phyloP scores from a whole-genome alignment of 2,113 vertebrate species.

The Brienomyrus longianalis region DNA sequence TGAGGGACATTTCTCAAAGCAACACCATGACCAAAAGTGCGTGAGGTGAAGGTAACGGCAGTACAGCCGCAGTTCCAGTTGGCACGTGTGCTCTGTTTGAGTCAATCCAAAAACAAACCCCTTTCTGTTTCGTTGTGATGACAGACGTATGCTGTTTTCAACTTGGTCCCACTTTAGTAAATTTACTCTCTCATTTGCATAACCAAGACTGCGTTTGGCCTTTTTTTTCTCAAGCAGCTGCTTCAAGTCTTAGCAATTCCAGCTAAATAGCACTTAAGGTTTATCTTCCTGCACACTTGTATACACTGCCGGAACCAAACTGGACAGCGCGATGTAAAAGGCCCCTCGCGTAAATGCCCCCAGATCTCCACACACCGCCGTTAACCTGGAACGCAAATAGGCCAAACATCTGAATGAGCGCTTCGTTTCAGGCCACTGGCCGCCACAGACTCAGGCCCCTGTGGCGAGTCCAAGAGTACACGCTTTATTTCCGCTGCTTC shows the following conservation, averaged over 20 bases:
- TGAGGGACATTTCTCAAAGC: neutral
- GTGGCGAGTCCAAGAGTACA: slow-evolving; percentile 28
- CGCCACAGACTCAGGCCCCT: slow-evolving; percentile 25
- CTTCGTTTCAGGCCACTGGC: slow-evolving; percentile 34
- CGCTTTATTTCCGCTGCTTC: slow-evolving; percentile 16
- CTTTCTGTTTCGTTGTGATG: neutral
- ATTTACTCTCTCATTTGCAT: neutral
- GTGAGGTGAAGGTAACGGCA: neutral
- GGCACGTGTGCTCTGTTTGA: neutral
- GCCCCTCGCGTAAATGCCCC: neutral
- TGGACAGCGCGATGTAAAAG: neutral
- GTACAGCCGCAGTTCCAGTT: neutral
- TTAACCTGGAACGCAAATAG: slow-evolving; percentile 8
- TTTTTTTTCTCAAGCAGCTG: neutral
- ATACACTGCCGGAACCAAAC: neutral
- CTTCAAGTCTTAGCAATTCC: neutral
- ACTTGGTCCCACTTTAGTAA: neutral
- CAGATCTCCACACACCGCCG: neutral
- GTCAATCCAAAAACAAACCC: neutral
- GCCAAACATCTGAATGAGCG: slow-evolving; percentile 22
- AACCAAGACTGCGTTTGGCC: neutral
- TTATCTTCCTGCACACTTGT: neutral
- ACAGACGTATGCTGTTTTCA: neutral
- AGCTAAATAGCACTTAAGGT: neutral
- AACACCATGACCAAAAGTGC: neutral